Evolutionary conservation across 2,888 invertebrate species (phyloP), one percentile per base, ranked within the genome.

Genomic region (Tetragonisca angustula): DNA sequence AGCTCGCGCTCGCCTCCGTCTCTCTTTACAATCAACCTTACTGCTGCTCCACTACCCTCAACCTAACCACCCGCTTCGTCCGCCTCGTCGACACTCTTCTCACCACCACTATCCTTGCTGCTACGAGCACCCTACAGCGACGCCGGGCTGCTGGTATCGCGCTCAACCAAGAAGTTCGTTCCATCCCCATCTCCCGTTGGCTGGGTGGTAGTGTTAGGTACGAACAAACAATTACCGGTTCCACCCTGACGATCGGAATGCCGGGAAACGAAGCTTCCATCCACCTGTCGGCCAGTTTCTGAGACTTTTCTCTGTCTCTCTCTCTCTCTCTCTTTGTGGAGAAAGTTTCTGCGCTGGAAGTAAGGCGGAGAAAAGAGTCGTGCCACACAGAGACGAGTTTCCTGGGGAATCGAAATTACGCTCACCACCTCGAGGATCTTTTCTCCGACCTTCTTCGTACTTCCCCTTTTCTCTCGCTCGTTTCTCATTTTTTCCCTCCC

Each of bases 11-110:
- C 87, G 72, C 65, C 68, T 84, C 90, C 86, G 84, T 87, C 87
- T 87, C 87, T 85, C 86, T 85, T 85, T 87, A 93, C 93, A 93
- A 93, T 93, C 93, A 93, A 93, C 92, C 93, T 91, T 90, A 90
- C 92, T 87, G 89, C 90, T 88, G 90, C 89, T 88, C 88, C 83
- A 87, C 89, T 90, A 86, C 89, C 82, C 81, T 83, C 83, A 36
- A 85, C 89, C 89, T 83, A 88, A 87, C 89, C 87, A 87, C 78
- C 85, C 68, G 43, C 43, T 43, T 43, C 43, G 17, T 54, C 43
- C 86, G 79, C 77, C 74, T 78, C 82, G 80, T 68, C 72, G 72
- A 71, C 68, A 79, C 78, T 70, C 73, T 80, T 78, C 79, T 69
- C 79, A 71, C 74, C 74, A 72, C 79, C 65, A 75, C 73, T 69